Evolutionary conservation across 2,797 vertebrate species (phyloP).

Genomic region (Bradypodion ventrale): DNA sequence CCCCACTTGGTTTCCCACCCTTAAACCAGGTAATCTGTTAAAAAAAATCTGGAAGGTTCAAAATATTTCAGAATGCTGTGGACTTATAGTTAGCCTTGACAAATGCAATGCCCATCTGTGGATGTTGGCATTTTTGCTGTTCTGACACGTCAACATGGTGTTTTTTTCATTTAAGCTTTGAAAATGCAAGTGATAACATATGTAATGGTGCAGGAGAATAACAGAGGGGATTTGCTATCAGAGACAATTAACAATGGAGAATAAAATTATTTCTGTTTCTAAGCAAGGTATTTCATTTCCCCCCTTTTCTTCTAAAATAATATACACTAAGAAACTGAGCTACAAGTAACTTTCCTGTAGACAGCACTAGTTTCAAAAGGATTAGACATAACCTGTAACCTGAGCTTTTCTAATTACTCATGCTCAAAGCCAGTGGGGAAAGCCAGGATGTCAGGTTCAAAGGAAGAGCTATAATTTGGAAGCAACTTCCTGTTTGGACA

Average conservation of each 20-base stretch:
- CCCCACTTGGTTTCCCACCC: neutral
- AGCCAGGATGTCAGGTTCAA: constrained; percentile 89
- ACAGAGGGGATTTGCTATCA: constrained; percentile 66
- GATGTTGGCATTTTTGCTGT: too few relatives aligned
- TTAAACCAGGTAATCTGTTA: neutral
- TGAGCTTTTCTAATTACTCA: constrained; percentile 82
- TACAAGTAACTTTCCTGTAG: constrained; percentile 82
- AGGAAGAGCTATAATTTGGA: constrained; percentile 73
- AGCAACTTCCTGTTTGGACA: constrained; percentile 65
- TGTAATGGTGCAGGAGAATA: constrained; percentile 35
- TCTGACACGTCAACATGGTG: too few relatives aligned
- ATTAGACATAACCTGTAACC: constrained; percentile 83
- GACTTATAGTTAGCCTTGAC: too few relatives aligned
- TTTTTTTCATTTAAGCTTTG: neutral
- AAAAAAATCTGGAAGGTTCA: neutral
- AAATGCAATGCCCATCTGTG: too few relatives aligned
- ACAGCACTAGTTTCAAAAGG: constrained; percentile 83
- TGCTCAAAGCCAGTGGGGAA: constrained; percentile 84
- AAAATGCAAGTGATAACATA: neutral
- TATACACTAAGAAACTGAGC: constrained; percentile 82
- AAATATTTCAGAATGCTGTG: too few relatives aligned
- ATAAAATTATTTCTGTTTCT: constrained; percentile 73
- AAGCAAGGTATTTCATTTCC: constrained; percentile 78
- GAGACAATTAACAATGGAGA: constrained; percentile 80
- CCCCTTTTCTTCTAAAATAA: constrained; percentile 71